Evolutionary conservation across 2,888 invertebrate genomes (phyloP).

Genomic region (Herminia tarsipennalis): DNA sequence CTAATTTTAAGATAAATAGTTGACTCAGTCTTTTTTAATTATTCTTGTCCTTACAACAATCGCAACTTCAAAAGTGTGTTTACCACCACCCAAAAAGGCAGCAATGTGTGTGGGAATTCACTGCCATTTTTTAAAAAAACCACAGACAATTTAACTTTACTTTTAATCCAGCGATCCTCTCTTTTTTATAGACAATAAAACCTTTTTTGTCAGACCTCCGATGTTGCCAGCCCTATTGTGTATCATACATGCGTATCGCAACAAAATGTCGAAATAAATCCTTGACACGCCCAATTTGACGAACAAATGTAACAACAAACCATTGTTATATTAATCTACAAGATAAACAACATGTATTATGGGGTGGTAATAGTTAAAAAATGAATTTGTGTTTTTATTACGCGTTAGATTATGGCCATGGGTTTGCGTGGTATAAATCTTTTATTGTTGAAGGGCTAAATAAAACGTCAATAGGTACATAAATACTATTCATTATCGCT

Average conservation of each 20-base stretch:
- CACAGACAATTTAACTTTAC: slow-evolving; percentile 37
- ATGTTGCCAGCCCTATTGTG: slow-evolving; percentile 31
- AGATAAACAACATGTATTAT: slow-evolving; percentile 44
- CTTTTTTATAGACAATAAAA: slow-evolving; percentile 12
- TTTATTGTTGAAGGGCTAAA: too few relatives aligned
- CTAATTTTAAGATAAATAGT: too few relatives aligned
- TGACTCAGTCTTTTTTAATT: too few relatives aligned
- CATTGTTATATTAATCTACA: slow-evolving; percentile 52
- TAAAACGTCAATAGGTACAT: too few relatives aligned
- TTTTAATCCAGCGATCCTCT: slow-evolving; percentile 22
- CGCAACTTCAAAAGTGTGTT: too few relatives aligned
- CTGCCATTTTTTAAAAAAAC: slow-evolving; percentile 20
- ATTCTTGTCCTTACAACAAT: too few relatives aligned
- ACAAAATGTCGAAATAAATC: slow-evolving; percentile 37
- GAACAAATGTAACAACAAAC: slow-evolving; percentile 46
- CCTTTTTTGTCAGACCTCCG: slow-evolving; percentile 34
- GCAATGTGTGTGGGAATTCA: slow-evolving; percentile 5
- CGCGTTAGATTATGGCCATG: too few relatives aligned
- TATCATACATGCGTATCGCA: slow-evolving; percentile 9
- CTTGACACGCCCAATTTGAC: slow-evolving; percentile 54
- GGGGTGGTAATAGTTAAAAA: slow-evolving; percentile 43
- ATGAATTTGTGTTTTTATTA: slow-evolving; percentile 34
- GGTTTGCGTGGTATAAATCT: too few relatives aligned
- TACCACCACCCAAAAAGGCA: too few relatives aligned
- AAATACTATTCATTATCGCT: too few relatives aligned